phyloP scores from a whole-genome alignment of 2,888 invertebrate genomes.

The Drosophila formosana region DNA sequence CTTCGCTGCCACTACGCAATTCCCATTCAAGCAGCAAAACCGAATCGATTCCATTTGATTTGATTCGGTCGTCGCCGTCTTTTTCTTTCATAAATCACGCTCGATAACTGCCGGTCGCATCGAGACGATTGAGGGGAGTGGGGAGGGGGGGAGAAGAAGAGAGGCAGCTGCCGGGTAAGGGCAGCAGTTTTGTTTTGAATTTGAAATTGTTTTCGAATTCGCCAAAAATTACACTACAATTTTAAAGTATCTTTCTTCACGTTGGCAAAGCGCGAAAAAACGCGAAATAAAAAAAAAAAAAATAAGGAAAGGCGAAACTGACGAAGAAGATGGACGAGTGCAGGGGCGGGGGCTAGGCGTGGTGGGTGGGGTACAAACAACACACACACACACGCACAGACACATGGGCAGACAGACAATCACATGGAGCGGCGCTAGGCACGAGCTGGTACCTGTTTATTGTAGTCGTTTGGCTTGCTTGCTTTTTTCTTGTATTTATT shows the following conservation, averaged over 20 bases:
- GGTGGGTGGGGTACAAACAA: slow-evolving; percentile 49
- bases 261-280: slow-evolving; percentile 1
- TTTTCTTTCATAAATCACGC: slow-evolving; percentile 62
- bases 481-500: slow-evolving; percentile 55
- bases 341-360: slow-evolving; percentile 36
- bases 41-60: slow-evolving; percentile 26
- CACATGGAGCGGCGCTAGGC: slow-evolving; percentile 72
- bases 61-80: slow-evolving; percentile 49
- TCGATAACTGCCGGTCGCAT: slow-evolving; percentile 41
- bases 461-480: slow-evolving; percentile 45
- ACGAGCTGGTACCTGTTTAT: slow-evolving; percentile 76
- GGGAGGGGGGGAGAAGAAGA: neutral
- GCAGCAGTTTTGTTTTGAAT: slow-evolving; percentile 42
- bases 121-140: no score
- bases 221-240: slow-evolving; percentile 54
- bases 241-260: slow-evolving; percentile 38
- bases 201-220: slow-evolving; percentile 27
- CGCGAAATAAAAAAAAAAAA: neutral
- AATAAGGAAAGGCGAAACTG: neutral
- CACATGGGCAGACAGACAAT: slow-evolving; percentile 5
- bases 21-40: slow-evolving; percentile 55
- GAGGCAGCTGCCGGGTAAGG: neutral
- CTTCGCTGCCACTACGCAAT: slow-evolving; percentile 51
- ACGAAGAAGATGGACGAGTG: neutral
- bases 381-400: slow-evolving; percentile 16